A percentile compares a stretch with the other conserved stretches of the same genome.
phyloP scores from a whole-genome alignment of 2,113 vertebrate genomes.

The Naja naja region DNA sequence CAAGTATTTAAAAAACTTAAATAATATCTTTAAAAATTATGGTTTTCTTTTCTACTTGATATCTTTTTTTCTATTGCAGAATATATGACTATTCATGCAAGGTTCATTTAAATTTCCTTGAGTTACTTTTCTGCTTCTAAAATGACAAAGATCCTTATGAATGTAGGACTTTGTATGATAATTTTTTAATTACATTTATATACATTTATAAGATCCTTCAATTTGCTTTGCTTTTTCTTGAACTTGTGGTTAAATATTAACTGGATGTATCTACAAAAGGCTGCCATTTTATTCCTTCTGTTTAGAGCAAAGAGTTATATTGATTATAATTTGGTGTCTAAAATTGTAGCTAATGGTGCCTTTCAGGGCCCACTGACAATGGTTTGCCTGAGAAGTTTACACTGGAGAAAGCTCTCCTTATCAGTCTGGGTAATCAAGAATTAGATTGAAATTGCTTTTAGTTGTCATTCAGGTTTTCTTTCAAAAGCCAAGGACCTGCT shows the following conservation, averaged over 20 bases:
- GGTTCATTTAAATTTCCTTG: constrained; percentile 5
- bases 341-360: constrained; percentile 31
- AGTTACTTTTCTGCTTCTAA: not conserved
- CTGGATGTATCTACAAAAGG: not conserved
- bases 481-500: constrained; percentile 77
- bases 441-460: constrained; percentile 76
- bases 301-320: constrained; percentile 38
- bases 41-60: not conserved
- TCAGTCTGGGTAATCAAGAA: constrained; percentile 78
- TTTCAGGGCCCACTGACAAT: constrained; percentile 43
- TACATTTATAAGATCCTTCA: not conserved
- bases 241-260: constrained; percentile 8
- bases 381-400: constrained; percentile 58
- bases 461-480: constrained; percentile 83
- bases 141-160: not conserved
- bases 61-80: not conserved
- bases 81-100: not conserved
- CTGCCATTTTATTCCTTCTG: constrained; percentile 39
- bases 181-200: too few species aligned
- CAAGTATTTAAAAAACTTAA: not conserved
- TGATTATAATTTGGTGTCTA: constrained; percentile 41
- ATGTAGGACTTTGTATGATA: not conserved
- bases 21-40: not conserved
- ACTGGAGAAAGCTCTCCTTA: constrained; percentile 72
- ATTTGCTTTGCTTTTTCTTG: not conserved